phyloP scores from a whole-genome alignment of 2,113 vertebrate species.

The Gila orcuttii region DNA sequence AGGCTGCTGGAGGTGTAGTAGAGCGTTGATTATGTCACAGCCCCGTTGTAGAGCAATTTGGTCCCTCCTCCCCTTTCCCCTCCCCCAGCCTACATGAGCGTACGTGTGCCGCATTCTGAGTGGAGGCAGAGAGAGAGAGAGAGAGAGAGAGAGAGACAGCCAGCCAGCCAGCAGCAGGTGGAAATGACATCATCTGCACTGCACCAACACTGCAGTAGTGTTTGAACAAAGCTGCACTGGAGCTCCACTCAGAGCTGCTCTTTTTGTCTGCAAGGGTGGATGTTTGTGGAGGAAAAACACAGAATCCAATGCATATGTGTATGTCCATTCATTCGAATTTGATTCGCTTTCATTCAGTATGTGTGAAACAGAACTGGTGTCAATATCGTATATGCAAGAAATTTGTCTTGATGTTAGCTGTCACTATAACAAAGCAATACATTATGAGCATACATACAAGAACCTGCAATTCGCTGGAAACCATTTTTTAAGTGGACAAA shows the following conservation, averaged over 20 bases:
- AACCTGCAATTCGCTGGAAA: not conserved
- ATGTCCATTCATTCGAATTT: not conserved
- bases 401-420: not conserved
- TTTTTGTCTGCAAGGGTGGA: constrained; percentile 40
- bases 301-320: constrained; percentile 11
- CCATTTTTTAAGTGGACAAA: not conserved
- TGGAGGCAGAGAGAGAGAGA: constrained; percentile 61
- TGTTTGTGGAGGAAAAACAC: constrained; percentile 43
- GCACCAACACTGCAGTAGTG: constrained; percentile 76
- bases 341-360: constrained; percentile 1
- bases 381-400: not conserved
- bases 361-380: not conserved
- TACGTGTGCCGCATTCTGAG: constrained; percentile 64
- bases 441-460: not conserved
- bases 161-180: constrained; percentile 72
- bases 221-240: constrained; percentile 68
- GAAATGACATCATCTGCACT: constrained; percentile 77
- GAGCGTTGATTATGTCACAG: constrained; percentile 61
- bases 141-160: constrained; percentile 49
- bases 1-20: constrained; percentile 55
- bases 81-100: constrained; percentile 54
- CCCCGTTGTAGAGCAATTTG: constrained; percentile 52
- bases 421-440: not conserved
- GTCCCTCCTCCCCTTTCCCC: constrained; percentile 56
- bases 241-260: constrained; percentile 36